Percentiles rank a stretch among this genome's conserved stretches.
Conservation (phyloP, 2,113 vertebrate species). For the Ictalurus furcatus region DNA sequence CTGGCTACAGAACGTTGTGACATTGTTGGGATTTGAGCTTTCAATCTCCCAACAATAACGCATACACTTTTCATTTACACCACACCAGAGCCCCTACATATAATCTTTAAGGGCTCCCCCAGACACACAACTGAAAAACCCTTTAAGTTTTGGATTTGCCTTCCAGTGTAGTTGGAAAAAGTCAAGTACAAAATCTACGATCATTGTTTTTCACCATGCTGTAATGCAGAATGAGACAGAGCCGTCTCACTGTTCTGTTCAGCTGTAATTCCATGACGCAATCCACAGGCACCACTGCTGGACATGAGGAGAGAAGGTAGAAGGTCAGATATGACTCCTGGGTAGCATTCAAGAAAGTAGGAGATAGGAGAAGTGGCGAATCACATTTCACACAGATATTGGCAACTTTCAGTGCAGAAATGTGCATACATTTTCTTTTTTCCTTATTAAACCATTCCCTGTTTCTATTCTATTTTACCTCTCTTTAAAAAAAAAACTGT, state of each 20-base stretch:
- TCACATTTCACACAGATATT: slow-evolving; percentile 40
- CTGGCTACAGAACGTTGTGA: neutral
- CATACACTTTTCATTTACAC: neutral
- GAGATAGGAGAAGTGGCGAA: slow-evolving; percentile 49
- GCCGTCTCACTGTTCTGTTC: neutral
- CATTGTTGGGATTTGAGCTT: neutral
- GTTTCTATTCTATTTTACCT: neutral
- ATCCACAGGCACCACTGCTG: neutral
- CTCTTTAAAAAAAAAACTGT: neutral
- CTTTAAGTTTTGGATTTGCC: neutral
- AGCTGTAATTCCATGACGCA: neutral
- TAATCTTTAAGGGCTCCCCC: neutral
- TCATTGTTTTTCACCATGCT: neutral
- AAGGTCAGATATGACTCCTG: neutral
- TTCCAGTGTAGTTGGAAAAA: neutral
- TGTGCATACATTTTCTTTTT: neutral
- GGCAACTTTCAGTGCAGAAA: neutral
- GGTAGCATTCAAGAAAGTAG: slow-evolving; percentile 28
- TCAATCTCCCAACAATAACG: neutral
- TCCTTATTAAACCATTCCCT: neutral
- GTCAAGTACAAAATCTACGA: neutral
- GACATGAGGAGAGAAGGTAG: neutral
- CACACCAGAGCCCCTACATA: neutral
- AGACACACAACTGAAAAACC: neutral
- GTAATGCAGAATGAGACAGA: neutral